Base-by-base conservation (phyloP, 2,113 vertebrate genomes). In the Alces alces region DNA sequence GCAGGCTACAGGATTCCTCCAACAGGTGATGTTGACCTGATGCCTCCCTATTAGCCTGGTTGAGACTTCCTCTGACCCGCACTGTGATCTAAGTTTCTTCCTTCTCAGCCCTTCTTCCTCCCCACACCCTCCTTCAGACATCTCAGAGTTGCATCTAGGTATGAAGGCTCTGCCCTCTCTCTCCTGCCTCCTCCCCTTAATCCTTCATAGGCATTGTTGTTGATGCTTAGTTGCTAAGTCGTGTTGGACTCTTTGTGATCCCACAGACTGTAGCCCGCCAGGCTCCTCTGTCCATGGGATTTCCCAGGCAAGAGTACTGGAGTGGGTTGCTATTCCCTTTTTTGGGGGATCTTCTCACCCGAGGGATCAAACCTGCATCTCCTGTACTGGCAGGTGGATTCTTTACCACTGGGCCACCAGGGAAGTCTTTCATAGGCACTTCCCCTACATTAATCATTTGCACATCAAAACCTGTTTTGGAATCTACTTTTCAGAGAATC, bases 91-190 rank as follows among this genome's bases (percentile, higher is more conserved):
- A 3, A 16, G 61, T 2, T 36, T 83, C 70, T 50, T 61, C 33
- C 55, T 39, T 27, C 33, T 16, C 16, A 11, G 36, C 2, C 39
- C 13, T 21, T 10, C 55, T 17, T 2, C 70, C 16, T 36, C 27
- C 13, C 50, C 39, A 28, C 3, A 43, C 70, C 55, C 33, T 55
- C 66, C 60, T 45, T 30, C 25, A 1, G 28, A 27, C n/a, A 5
- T 23, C n/a, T 70, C 0, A 0, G 50, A 13, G 16, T 73, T 5
- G 47, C 3, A 7, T 61, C 2, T 5, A 1, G 64, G 28, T 14
- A 13, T 27, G 5, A 15, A 52, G 39, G 8, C 21, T 79, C 47
- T n/a, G 13, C 55, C 33, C 36, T 6, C 11, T 19, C 5, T 15
- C 43, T 58, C 57, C 39, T 2, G 5, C 79, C 43, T 79, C 50